phyloP scores from a whole-genome alignment of 2,113 vertebrate genomes.

The Pavo muticus region DNA sequence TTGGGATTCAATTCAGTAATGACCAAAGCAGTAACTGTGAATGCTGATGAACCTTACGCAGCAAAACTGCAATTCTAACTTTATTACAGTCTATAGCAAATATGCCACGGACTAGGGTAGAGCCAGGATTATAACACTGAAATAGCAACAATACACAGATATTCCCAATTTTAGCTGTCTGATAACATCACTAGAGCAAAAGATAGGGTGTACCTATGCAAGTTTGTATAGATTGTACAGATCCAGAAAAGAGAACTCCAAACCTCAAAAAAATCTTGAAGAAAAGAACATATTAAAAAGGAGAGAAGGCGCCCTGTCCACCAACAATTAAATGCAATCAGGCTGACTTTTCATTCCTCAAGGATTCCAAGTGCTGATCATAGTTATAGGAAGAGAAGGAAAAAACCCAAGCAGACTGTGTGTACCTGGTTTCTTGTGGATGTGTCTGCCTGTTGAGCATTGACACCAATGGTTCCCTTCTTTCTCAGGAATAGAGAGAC shows the following conservation, averaged over 20 bases:
- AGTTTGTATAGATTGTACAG: background rate
- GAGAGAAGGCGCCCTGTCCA: background rate
- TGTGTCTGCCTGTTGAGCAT: background rate
- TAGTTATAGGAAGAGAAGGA: background rate
- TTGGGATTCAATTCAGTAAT: background rate
- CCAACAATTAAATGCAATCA: background rate
- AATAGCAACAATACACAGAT: background rate
- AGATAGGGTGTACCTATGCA: background rate
- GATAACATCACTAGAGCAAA: background rate
- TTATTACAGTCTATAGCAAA: background rate
- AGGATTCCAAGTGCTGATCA: background rate
- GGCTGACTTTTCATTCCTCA: background rate
- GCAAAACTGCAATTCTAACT: background rate
- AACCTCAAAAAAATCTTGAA: background rate
- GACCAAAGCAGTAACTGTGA: background rate
- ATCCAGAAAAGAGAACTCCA: background rate
- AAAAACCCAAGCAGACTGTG: background rate
- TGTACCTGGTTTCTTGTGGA: background rate
- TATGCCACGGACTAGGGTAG: background rate
- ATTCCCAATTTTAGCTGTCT: background rate
- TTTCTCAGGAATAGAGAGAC: background rate
- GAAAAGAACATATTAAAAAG: background rate
- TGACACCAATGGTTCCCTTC: background rate
- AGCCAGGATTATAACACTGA: background rate
- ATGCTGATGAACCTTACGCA: background rate